These are phyloP conservation scores for Dromaius novaehollandiae DNA, from an alignment of 2,113 vertebrate genomes.

Conservation along the genomic window DNA sequence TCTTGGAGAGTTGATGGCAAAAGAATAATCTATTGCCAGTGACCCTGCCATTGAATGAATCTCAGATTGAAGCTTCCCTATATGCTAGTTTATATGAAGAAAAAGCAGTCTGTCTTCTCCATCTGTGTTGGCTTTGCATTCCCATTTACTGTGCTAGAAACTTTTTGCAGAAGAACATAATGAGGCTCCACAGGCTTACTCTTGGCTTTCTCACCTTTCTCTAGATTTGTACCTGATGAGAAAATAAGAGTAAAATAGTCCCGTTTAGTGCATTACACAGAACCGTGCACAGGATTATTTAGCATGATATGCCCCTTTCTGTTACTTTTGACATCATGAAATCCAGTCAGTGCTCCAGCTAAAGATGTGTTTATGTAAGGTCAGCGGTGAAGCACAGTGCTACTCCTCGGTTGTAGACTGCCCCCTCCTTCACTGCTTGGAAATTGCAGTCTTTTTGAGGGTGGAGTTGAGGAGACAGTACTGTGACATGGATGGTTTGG, in stretches of 20 bases:
- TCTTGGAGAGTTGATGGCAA: background rate
- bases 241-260: background rate
- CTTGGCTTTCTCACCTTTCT: background rate
- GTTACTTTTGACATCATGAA: background rate
- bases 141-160: rapidly evolving
- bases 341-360: rapidly evolving
- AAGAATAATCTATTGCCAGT: background rate
- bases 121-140: background rate
- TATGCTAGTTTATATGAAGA: background rate
- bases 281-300: background rate
- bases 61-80: background rate
- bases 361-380: rapidly evolving
- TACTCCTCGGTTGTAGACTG: background rate
- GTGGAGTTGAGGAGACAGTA: background rate
- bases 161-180: background rate
- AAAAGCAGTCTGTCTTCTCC: rapidly evolving
- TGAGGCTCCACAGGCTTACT: background rate
- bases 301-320: rapidly evolving
- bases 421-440: background rate
- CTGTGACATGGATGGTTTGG: background rate
- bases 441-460: background rate
- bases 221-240: background rate
- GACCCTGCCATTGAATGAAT: background rate
- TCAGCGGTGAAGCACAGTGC: background rate
- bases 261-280: background rate